Percentiles rank a stretch among this genome's conserved stretches.
Conservation (phyloP, 2,113 vertebrate species). For the Podocnemis expansa region DNA sequence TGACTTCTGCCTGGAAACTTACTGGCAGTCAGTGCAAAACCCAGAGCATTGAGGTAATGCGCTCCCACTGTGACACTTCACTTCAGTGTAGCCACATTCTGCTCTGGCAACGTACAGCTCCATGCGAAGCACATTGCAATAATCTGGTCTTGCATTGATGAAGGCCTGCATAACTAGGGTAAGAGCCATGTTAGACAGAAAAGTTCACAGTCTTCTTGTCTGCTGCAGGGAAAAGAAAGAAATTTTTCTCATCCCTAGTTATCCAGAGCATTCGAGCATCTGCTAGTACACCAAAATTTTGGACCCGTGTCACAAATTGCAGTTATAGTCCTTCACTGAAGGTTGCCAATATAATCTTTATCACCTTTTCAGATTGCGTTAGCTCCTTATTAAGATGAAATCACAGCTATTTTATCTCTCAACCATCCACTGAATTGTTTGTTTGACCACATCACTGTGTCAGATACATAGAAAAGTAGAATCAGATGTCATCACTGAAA, state of each 20-base stretch:
- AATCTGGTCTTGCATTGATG: neutral
- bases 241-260: neutral
- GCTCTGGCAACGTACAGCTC: neutral
- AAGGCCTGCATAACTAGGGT: neutral
- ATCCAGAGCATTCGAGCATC: neutral
- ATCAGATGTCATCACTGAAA: neutral
- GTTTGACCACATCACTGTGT: neutral
- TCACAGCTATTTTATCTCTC: neutral
- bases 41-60: neutral
- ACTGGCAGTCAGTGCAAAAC: no score
- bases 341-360: neutral
- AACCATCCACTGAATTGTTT: neutral
- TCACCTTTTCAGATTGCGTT: neutral
- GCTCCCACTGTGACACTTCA: neutral
- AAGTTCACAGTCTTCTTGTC: neutral
- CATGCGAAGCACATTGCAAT: neutral
- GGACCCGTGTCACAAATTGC: neutral
- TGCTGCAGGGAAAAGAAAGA: neutral
- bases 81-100: neutral
- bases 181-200: neutral
- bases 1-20: neutral
- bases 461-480: neutral
- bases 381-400: neutral
- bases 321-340: neutral
- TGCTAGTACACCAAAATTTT: neutral